These are phyloP conservation scores for Notodonta ziczac DNA, from an alignment of 2,888 invertebrate genomes.

Conservation along the genomic window DNA sequence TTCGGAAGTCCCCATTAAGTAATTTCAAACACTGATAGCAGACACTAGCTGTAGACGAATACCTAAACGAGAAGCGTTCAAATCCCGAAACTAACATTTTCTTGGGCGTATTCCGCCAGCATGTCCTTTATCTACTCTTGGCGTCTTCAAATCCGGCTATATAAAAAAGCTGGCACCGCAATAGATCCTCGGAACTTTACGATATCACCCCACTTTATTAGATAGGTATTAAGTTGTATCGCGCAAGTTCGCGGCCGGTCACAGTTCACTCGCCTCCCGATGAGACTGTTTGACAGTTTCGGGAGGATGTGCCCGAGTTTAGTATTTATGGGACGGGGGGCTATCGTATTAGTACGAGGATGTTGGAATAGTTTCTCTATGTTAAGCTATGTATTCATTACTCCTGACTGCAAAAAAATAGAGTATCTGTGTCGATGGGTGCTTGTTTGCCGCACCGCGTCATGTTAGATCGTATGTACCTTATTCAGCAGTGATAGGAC, in stretches of 20 bases:
- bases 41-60: no score
- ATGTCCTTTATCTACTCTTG: no score
- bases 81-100: no score
- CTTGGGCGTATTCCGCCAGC: no score
- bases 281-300: slow-evolving; percentile 61
- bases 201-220: slow-evolving; percentile 55
- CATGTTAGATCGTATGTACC: no score
- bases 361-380: background rate
- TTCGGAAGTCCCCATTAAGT: no score
- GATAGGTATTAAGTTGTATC: slow-evolving; percentile 61
- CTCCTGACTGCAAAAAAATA: no score
- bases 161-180: background rate
- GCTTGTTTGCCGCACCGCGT: no score
- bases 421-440: no score
- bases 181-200: slow-evolving; percentile 4
- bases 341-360: background rate
- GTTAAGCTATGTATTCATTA: background rate
- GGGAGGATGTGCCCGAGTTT: slow-evolving; percentile 33
- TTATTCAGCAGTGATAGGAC: no score
- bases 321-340: slow-evolving; percentile 30
- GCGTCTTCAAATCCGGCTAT: background rate
- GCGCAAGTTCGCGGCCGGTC: slow-evolving; percentile 32
- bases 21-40: no score
- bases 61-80: no score
- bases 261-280: slow-evolving; percentile 40